Evolutionary conservation across 1,140 invertebrate genomes (phyloP), one percentile per base, ranked within the genome.

Genomic region (Dinoponera quadriceps): DNA sequence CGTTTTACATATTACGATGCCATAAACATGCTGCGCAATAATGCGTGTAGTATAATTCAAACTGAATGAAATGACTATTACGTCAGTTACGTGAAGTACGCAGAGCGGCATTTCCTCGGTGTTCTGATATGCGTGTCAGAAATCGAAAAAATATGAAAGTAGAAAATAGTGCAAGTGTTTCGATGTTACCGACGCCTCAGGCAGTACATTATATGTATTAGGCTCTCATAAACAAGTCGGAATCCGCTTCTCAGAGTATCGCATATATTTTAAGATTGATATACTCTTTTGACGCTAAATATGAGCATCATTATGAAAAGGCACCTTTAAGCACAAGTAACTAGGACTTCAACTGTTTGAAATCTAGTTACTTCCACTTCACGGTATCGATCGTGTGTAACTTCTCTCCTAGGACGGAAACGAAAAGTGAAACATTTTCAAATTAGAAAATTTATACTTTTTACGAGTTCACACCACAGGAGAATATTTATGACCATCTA

Each of bases 271-370:
- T 87, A 86, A 86, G 75, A 89, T 81, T 27, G 62, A 86, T 54
- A 89, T 89, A 86, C 89, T 88, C 88, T 89, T 80, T 14, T 88
- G 88, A 86, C n/a, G n/a, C n/a, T n/a, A n/a, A n/a, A n/a, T n/a
- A n/a, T n/a, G n/a, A n/a, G n/a, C n/a, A n/a, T n/a, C n/a, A n/a
- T n/a, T n/a, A n/a, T n/a, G n/a, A n/a, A n/a, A n/a, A n/a, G n/a
- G n/a, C n/a, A n/a, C n/a, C n/a, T n/a, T n/a, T n/a, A n/a, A n/a
- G n/a, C n/a, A n/a, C n/a, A n/a, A n/a, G n/a, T n/a, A n/a, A n/a
- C n/a, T n/a, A n/a, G n/a, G n/a, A n/a, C n/a, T n/a, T n/a, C n/a
- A n/a, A n/a, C n/a, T n/a, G n/a, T n/a, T n/a, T n/a, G n/a, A n/a
- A n/a, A n/a, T n/a, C n/a, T n/a, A n/a, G n/a, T n/a, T n/a, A n/a